A percentile compares a stretch with the other conserved stretches of the same genome.
Conservation (phyloP, 2,888 invertebrate species). For the Temnothorax unifasciatus region DNA sequence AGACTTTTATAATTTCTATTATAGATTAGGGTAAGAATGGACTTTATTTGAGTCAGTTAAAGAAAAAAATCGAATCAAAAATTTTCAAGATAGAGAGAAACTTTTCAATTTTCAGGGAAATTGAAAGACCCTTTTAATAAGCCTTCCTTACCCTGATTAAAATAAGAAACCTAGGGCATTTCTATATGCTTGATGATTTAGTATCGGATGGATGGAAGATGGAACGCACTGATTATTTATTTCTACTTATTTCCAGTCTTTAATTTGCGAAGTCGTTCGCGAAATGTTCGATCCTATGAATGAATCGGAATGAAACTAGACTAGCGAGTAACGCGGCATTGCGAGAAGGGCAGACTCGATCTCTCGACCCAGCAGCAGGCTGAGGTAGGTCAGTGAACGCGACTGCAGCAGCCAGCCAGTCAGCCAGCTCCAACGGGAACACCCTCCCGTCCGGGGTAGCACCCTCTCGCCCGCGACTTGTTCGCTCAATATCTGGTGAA, state of each 20-base stretch:
- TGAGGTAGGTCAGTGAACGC: slow-evolving; percentile 81
- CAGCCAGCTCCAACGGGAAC: slow-evolving; percentile 57
- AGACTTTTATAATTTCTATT: neutral
- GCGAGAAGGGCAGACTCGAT: slow-evolving; percentile 52
- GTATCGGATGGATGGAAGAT: neutral
- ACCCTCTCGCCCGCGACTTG: slow-evolving; percentile 72
- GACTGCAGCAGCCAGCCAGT: slow-evolving; percentile 59
- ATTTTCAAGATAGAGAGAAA: no score
- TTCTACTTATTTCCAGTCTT: neutral
- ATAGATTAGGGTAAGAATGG: neutral
- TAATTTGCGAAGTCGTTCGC: neutral
- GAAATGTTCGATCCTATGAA: neutral
- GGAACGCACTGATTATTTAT: neutral
- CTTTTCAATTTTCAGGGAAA: no score
- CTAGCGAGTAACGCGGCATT: neutral
- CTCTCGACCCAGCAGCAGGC: slow-evolving; percentile 62
- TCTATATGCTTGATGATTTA: neutral
- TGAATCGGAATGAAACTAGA: slow-evolving; percentile 12
- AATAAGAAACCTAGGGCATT: neutral
- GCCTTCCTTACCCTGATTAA: neutral
- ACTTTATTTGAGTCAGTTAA: no score
- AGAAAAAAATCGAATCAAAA: no score
- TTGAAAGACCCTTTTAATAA: no score
- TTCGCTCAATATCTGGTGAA: slow-evolving; percentile 80
- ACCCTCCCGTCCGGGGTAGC: slow-evolving; percentile 76